Evolutionary conservation across 2,797 vertebrate species (phyloP), one percentile per base, ranked within the genome.

Genomic region (Eulemur albifrons): DNA sequence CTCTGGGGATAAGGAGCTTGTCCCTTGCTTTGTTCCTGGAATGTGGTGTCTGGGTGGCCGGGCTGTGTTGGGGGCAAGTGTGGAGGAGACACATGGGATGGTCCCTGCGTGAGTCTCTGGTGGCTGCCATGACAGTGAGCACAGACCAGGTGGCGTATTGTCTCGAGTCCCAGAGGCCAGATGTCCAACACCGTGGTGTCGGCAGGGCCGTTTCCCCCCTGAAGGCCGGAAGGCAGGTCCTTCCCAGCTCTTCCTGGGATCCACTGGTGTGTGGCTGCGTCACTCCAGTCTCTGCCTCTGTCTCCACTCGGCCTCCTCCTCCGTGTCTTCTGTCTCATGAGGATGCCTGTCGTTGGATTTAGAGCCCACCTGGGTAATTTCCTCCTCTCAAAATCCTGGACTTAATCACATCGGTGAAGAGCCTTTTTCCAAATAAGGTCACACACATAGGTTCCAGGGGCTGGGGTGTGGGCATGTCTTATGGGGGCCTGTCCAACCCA

Each of bases 121-220:
- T 2, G 67, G 80, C 1, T 5, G 52, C 76, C 0, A 0, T 11
- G 59, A 67, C 17, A 8, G 23, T 7, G 67, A 5, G 25, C 30
- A 32, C 70, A 43, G 0, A 0, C 61, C 0, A 2, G 21, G 50
- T 4, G 0, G 21, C 38, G 4, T 0, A 4, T 75, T 8, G 23
- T 40, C 23, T 27, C 14, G 7, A 0, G 35, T 25, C 50, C 40
- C 32, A 23, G 20, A 57, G 67, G 50, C 50, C n/a, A 23, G 17
- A 52, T 13, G 38, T 38, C 57, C 30, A 4, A 5, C 12, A 2
- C 32, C 38, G 0, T 1, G 13, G 54, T 30, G 11, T 45, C 4
- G 23, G 10, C 45, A 4, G 54, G 20, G 25, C 57, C 0, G 0
- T 0, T 4, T 7, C 15, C 40, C 81, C n/a, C 13, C 15, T 13